Evolutionary conservation across 2,797 vertebrate species (phyloP).

Genomic region (Clarias pachynema): DNA sequence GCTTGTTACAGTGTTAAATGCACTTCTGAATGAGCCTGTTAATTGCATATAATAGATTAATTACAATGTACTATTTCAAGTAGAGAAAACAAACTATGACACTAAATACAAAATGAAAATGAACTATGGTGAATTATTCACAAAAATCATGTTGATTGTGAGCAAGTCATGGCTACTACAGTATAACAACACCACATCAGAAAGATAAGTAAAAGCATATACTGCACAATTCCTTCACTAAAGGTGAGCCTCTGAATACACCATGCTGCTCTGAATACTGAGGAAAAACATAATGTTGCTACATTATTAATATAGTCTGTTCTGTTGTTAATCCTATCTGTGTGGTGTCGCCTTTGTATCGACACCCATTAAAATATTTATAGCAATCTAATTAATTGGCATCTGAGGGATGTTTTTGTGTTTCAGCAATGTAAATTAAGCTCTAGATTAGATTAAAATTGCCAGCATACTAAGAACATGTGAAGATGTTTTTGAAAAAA

Average conservation of each 20-base stretch:
- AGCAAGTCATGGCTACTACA: background rate
- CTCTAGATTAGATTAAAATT: slow-evolving; percentile 69
- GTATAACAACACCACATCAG: background rate
- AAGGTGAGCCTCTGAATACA: slow-evolving; percentile 15
- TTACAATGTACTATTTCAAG: slow-evolving; percentile 12
- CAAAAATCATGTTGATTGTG: background rate
- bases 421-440: slow-evolving; percentile 67
- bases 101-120: slow-evolving; percentile 44
- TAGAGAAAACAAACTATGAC: slow-evolving; percentile 36
- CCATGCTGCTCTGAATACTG: slow-evolving; percentile 63
- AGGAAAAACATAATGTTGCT: slow-evolving; percentile 68
- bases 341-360: slow-evolving; percentile 73
- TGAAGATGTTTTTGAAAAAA: slow-evolving; percentile 59
- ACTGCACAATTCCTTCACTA: background rate
- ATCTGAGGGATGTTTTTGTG: slow-evolving; percentile 68
- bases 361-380: slow-evolving; percentile 79
- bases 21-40: slow-evolving; percentile 23
- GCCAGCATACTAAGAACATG: slow-evolving; percentile 58
- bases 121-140: slow-evolving; percentile 24
- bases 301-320: slow-evolving; percentile 74
- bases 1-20: slow-evolving; percentile 37
- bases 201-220: background rate
- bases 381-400: slow-evolving; percentile 79
- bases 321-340: slow-evolving; percentile 75
- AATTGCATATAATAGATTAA: slow-evolving; percentile 39